Conservation (phyloP, 1,140 invertebrate genomes). For the Ceratina calcarata region DNA sequence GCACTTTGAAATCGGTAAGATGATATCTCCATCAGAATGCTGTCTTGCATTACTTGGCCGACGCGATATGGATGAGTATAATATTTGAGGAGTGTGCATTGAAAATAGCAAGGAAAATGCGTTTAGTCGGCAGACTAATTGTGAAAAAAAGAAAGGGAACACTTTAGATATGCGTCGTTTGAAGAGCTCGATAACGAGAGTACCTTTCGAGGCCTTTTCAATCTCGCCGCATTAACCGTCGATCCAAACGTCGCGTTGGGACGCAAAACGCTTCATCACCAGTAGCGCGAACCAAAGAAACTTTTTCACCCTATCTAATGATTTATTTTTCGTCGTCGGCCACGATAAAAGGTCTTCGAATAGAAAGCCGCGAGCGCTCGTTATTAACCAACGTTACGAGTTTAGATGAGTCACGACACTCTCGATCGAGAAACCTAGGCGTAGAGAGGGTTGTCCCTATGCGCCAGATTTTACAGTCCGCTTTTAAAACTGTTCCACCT, state of each 20-base stretch:
- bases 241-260: neutral
- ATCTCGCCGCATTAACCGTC: conserved; percentile 14
- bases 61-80: neutral
- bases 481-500: neutral
- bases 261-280: conserved; percentile 18
- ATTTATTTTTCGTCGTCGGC: conserved; percentile 15
- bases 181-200: conserved; percentile 23
- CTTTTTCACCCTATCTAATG: neutral
- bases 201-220: neutral
- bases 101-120: too few relatives aligned
- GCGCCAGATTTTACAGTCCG: neutral
- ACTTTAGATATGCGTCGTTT: neutral
- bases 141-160: neutral
- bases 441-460: neutral
- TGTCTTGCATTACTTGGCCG: neutral
- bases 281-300: neutral
- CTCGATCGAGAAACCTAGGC: conserved; percentile 5
- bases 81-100: too few relatives aligned
- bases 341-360: neutral
- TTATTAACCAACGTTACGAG: conserved; percentile 29
- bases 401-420: conserved; percentile 36
- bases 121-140: too few relatives aligned
- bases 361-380: neutral
- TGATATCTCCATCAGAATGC: neutral
- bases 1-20: neutral